Conservation (phyloP, 2,797 vertebrate species). For the Semaprochilodus insignis region DNA sequence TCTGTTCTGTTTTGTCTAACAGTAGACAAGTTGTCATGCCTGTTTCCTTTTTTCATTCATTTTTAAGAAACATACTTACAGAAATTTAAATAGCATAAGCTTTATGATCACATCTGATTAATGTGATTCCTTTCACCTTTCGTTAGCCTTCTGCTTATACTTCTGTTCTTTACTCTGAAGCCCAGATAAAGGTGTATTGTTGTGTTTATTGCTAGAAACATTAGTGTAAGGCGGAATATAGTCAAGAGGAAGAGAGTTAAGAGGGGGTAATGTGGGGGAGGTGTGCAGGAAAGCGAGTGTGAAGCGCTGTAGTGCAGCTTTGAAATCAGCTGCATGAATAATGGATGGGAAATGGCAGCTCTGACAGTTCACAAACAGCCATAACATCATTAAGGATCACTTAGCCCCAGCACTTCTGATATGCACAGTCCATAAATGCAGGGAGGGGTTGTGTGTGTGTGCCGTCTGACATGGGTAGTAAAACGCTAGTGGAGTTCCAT, state of each 20-base stretch:
- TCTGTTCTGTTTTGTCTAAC: too few species aligned
- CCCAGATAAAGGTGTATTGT: background rate
- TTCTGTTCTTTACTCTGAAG: background rate
- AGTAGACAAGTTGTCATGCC: too few species aligned
- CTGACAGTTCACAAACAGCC: slow-evolving; percentile 49
- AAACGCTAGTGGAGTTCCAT: slow-evolving; percentile 22
- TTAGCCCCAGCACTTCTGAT: slow-evolving; percentile 55
- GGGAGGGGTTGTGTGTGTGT: slow-evolving; percentile 22
- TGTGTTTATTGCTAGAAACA: background rate
- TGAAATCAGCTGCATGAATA: slow-evolving; percentile 57
- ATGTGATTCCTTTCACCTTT: background rate
- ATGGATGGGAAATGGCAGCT: slow-evolving; percentile 58
- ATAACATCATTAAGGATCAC: slow-evolving; percentile 69
- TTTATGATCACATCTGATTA: too few species aligned
- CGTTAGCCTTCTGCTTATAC: too few species aligned
- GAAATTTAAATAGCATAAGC: too few species aligned
- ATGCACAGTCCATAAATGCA: slow-evolving; percentile 37
- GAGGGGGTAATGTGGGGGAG: background rate
- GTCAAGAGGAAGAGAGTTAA: slow-evolving; percentile 12
- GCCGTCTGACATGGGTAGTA: slow-evolving; percentile 15
- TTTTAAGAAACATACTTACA: too few species aligned
- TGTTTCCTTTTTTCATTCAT: too few species aligned
- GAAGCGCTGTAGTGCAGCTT: slow-evolving; percentile 2
- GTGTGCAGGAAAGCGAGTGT: slow-evolving; percentile 19
- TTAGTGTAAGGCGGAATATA: background rate